Percentiles rank a stretch among this genome's conserved stretches.
Conservation (phyloP, 2,113 vertebrate genomes). For the Symphodus melops region DNA sequence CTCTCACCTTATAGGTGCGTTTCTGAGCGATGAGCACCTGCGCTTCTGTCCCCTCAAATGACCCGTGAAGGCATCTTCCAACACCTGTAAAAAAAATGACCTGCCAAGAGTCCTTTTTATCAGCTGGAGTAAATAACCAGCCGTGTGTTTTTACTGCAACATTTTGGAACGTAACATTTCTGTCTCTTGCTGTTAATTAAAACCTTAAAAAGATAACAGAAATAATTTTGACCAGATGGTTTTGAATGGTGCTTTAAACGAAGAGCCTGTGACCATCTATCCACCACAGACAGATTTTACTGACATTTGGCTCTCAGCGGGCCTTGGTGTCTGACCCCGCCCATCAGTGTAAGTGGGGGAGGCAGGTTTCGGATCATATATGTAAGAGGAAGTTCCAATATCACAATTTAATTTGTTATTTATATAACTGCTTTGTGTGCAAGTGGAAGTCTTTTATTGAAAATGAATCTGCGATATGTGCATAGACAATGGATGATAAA, state of each 20-base stretch:
- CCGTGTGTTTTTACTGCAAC: neutral
- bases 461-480: neutral
- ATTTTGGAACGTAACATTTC: neutral
- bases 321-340: neutral
- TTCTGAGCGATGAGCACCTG: constrained; percentile 22
- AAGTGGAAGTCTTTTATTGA: too few species aligned
- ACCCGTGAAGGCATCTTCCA: constrained; percentile 11
- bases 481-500: too few species aligned
- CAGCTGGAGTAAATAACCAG: constrained; percentile 17
- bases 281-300: constrained; percentile 17
- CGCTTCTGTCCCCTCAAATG: constrained; percentile 9
- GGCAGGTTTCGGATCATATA: neutral
- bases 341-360: neutral
- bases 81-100: constrained; percentile 5
- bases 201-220: neutral
- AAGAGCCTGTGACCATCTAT: neutral
- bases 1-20: constrained; percentile 14
- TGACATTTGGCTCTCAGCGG: constrained; percentile 22
- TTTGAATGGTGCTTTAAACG: neutral
- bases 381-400: neutral
- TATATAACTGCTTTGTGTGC: too few species aligned
- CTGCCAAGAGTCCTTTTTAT: constrained; percentile 26
- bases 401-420: neutral
- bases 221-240: neutral
- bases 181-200: neutral